These are phyloP conservation scores for Euwallacea similis DNA, from an alignment of 1,140 invertebrate genomes.

Conservation along the genomic window DNA sequence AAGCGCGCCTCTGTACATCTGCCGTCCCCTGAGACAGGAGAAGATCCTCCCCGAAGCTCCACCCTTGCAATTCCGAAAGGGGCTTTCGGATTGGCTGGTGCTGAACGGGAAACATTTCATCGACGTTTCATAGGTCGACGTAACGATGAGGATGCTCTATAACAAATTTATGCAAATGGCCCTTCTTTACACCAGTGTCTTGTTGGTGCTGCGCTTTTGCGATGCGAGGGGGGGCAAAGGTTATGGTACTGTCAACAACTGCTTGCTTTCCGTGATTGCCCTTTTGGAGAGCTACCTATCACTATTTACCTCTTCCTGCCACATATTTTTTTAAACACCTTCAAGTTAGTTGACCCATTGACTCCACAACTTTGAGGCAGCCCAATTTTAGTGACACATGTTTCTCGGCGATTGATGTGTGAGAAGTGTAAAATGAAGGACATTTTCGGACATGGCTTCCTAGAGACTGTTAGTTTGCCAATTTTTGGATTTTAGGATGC, in stretches of 20 bases:
- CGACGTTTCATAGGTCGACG: constrained; percentile 25
- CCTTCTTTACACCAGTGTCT: constrained; percentile 40
- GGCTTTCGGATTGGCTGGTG: constrained; percentile 15
- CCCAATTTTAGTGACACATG: too few species aligned
- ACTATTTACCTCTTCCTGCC: constrained; percentile 26
- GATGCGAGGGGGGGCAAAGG: constrained; percentile 35
- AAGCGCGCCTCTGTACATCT: constrained; percentile 39
- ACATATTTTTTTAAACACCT: constrained; percentile 9
- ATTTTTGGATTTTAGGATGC: background rate
- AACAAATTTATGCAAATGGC: constrained; percentile 41
- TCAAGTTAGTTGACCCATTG: too few species aligned
- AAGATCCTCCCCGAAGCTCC: constrained; percentile 34
- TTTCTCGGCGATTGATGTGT: too few species aligned
- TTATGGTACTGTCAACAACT: constrained; percentile 36
- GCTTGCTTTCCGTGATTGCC: constrained; percentile 33
- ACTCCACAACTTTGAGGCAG: too few species aligned
- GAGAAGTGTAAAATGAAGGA: too few species aligned
- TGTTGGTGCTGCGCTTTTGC: constrained; percentile 40
- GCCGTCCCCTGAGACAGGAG: constrained; percentile 31
- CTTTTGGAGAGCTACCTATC: constrained; percentile 34
- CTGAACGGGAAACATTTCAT: constrained; percentile 12
- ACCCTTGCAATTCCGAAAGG: constrained; percentile 11
- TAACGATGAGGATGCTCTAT: constrained; percentile 38
- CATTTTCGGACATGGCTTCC: background rate
- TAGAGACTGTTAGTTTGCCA: background rate